Evolutionary conservation across 2,113 vertebrate genomes (phyloP).

Genomic region (Spea multiplicata): DNA sequence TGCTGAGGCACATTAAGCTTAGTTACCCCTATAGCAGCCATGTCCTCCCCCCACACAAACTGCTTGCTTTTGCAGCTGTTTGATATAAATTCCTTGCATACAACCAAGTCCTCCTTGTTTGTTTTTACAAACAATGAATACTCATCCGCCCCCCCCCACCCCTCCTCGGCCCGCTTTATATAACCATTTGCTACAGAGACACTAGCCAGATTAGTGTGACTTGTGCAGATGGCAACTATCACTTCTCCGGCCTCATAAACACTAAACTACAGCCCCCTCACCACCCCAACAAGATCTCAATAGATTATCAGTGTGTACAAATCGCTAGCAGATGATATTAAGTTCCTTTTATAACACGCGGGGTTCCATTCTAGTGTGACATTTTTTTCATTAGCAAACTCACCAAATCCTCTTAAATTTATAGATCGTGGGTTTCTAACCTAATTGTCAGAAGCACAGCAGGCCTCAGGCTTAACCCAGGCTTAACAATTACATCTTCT

Average conservation of each 20-base stretch:
- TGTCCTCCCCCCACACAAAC: slow-evolving; percentile 63
- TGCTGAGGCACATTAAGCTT: slow-evolving; percentile 10
- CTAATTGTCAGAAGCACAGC: slow-evolving; percentile 75
- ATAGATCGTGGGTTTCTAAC: slow-evolving; percentile 76
- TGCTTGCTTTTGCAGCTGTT: slow-evolving; percentile 98
- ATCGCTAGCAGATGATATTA: slow-evolving; percentile 86
- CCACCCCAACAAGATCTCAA: slow-evolving; percentile 67
- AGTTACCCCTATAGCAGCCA: slow-evolving; percentile 44
- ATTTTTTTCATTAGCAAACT: slow-evolving; percentile 74
- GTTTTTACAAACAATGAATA: slow-evolving; percentile 99
- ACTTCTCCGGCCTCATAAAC: slow-evolving; percentile 74
- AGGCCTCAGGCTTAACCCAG: slow-evolving; percentile 71
- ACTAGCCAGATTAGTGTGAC: slow-evolving; percentile 64
- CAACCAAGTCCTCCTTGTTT: slow-evolving; percentile 91
- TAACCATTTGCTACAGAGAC: slow-evolving; percentile 68
- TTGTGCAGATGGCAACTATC: slow-evolving; percentile 84
- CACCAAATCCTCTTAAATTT: slow-evolving; percentile 75
- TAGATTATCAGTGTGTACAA: slow-evolving; percentile 74
- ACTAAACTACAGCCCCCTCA: slow-evolving; percentile 52
- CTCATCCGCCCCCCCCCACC: slow-evolving; percentile 75
- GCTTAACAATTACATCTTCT: slow-evolving; percentile 79
- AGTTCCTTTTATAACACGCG: slow-evolving; percentile 75
- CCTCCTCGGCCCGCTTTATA: slow-evolving; percentile 61
- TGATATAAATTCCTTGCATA: slow-evolving; percentile 91
- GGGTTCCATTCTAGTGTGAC: slow-evolving; percentile 74